Evolutionary conservation across 2,888 invertebrate species (phyloP).

Genomic region (Acrobasis consociella): DNA sequence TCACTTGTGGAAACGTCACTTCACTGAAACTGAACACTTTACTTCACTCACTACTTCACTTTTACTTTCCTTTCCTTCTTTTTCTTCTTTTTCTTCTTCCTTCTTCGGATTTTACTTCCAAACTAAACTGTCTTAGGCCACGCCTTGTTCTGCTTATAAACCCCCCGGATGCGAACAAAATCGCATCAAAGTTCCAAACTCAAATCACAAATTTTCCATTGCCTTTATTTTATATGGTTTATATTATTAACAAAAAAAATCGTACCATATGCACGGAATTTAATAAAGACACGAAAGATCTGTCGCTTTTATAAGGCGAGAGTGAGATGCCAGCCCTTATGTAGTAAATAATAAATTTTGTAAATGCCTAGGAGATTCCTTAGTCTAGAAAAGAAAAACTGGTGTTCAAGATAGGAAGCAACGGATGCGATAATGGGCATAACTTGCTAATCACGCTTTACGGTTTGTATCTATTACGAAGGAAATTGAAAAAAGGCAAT

Average conservation of each 20-base stretch:
- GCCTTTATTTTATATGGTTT: no score
- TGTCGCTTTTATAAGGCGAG: conserved; percentile 31
- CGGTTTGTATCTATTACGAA: conserved; percentile 20
- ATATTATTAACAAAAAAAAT: background rate
- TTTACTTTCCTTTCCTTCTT: no score
- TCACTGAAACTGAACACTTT: no score
- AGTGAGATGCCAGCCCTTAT: conserved; percentile 35
- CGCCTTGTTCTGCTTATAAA: no score
- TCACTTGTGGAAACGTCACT: no score
- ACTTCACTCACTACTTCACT: no score
- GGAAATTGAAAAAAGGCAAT: conserved; percentile 17
- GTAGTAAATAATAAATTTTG: conserved; percentile 22
- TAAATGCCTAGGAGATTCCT: conserved; percentile 25
- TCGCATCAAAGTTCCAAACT: no score
- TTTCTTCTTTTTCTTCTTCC: no score
- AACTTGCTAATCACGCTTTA: conserved; percentile 19
- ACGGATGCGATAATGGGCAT: conserved; percentile 21
- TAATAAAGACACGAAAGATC: conserved; percentile 37
- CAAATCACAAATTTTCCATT: no score
- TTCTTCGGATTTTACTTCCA: no score
- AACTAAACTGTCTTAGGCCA: no score
- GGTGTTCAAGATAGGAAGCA: conserved; percentile 18
- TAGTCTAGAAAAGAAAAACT: conserved; percentile 16
- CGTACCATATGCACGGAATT: background rate
- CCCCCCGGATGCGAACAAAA: no score